Base-by-base conservation (phyloP, 2,113 vertebrate species). In the Muntiacus muntjak region DNA sequence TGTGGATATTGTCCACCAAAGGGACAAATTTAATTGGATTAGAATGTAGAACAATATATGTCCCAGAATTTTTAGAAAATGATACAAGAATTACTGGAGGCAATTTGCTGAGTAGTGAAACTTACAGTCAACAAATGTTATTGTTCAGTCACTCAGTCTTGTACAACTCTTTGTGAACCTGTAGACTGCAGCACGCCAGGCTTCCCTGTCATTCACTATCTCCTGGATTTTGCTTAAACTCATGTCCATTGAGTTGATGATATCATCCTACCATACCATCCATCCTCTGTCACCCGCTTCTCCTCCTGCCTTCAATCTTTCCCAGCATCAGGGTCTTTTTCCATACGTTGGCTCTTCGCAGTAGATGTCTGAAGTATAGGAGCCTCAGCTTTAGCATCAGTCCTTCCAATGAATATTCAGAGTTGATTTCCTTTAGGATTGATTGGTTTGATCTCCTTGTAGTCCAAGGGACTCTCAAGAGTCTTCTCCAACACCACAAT, bases 331-430 rank as follows among this genome's bases (percentile, higher is more conserved):
- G 3, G 1, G 7, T n/a, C 62, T 67, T 67, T 67, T 67, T 67
- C 62, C 62, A 67, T n/a, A 67, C 4, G 33, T 67, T 4, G 2
- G 62, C 62, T 67, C 16, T 5, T 67, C 0, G 0, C 7, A n/a
- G 62, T 67, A 67, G 62, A 16, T n/a, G 62, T n/a, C 16, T 7
- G 9, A 67, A 67, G 62, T 67, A 67, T 67, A 9, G 7, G 33
- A 19, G 62, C 62, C 16, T 67, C 33, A n/a, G 62, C 33, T 67
- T n/a, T 33, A 67, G 7, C n/a, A n/a, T 67, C 33, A 19, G 16
- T 19, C 33, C 16, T n/a, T 67, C 62, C 33, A 67, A n/a, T 67
- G 62, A 67, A 67, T 67, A 67, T n/a, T 67, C 62, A 67, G 16
- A 67, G 62, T 4, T 67, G 7, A 67, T 67, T 67, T 67, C 62